These are phyloP conservation scores for Agrypnia vestita DNA, from an alignment of 1,140 invertebrate species.

Conservation along the genomic window DNA sequence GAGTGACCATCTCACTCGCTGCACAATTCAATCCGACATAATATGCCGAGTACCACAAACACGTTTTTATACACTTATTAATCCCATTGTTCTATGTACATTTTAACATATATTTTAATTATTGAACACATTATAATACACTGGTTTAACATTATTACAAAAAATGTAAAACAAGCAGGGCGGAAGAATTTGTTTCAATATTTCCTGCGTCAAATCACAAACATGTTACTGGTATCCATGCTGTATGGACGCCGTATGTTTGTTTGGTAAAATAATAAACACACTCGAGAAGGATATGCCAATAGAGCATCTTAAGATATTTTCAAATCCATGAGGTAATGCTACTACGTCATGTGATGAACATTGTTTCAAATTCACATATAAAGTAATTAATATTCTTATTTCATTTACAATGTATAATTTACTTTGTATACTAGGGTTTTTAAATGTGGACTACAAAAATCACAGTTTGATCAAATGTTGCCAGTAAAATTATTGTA, in stretches of 20 bases:
- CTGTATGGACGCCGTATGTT: neutral
- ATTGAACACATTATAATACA: constrained; percentile 52
- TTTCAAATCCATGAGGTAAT: constrained; percentile 15
- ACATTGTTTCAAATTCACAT: neutral
- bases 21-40: neutral
- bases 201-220: constrained; percentile 12
- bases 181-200: constrained; percentile 29
- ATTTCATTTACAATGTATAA: neutral
- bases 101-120: constrained; percentile 19
- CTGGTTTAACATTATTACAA: constrained; percentile 40
- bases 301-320: constrained; percentile 36
- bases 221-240: constrained; percentile 2
- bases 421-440: constrained; percentile 22
- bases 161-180: constrained; percentile 19
- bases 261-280: constrained; percentile 16
- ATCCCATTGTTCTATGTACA: constrained; percentile 16
- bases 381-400: constrained; percentile 7
- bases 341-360: neutral
- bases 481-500: constrained; percentile 19
- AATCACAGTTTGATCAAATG: constrained; percentile 31
- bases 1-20: neutral
- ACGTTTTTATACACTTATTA: constrained; percentile 26
- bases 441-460: constrained; percentile 36
- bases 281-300: constrained; percentile 20
- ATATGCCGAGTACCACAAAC: constrained; percentile 5